Conservation (phyloP, 2,113 vertebrate species). For the Corythoichthys intestinalis region DNA sequence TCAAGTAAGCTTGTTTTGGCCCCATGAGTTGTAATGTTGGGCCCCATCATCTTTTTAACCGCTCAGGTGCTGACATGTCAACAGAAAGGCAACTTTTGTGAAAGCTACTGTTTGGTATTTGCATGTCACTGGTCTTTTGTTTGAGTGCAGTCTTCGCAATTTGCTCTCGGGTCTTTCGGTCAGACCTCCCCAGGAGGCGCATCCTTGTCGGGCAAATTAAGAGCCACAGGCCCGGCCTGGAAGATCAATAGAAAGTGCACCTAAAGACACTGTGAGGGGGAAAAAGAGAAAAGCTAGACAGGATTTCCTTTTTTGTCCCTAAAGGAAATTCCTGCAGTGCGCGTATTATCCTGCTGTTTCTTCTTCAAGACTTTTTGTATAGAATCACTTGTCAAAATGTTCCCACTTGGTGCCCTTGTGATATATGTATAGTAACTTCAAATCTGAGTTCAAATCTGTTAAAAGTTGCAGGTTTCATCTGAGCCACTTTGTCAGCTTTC, state of each 20-base stretch:
- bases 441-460: too few relatives aligned
- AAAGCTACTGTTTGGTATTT: conserved; percentile 43
- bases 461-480: too few relatives aligned
- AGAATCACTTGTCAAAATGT: background rate
- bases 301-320: conserved; percentile 41
- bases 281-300: conserved; percentile 11
- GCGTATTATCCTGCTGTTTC: conserved; percentile 1
- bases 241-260: conserved; percentile 32
- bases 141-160: conserved; percentile 21
- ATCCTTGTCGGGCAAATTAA: conserved; percentile 45
- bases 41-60: background rate
- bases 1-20: background rate
- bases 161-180: conserved; percentile 11
- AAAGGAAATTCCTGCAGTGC: conserved; percentile 30
- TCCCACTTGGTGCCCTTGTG: too few relatives aligned
- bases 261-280: conserved; percentile 30
- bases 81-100: conserved; percentile 3
- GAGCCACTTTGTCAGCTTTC: too few relatives aligned
- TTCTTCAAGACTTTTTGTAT: background rate
- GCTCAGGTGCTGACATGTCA: conserved; percentile 11
- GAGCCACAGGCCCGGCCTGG: background rate
- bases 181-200: conserved; percentile 32
- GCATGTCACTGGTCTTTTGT: conserved; percentile 45
- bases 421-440: too few relatives aligned
- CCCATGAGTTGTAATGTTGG: background rate